phyloP scores from a whole-genome alignment of 2,888 invertebrate species.

The Elysia crispata region DNA sequence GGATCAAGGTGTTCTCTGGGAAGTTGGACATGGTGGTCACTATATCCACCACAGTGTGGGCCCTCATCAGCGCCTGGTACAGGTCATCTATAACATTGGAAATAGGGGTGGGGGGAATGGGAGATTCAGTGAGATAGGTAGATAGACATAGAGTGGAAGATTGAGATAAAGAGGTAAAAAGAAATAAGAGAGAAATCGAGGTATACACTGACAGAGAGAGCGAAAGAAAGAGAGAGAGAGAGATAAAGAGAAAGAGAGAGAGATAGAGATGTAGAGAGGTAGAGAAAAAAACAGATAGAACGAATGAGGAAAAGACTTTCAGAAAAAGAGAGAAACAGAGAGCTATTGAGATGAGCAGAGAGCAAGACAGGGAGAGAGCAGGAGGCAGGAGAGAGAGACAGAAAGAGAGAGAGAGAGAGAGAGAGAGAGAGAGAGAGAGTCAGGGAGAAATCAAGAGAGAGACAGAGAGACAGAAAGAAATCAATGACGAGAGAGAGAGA shows the following conservation, averaged over 20 bases:
- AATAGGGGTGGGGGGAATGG: neutral
- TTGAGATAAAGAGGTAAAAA: neutral
- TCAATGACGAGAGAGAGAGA: conserved; percentile 37
- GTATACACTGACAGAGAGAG: conserved; percentile 15
- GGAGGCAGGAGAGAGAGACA: conserved; percentile 10
- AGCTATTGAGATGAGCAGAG: conserved; percentile 39
- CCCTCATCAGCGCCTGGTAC: conserved; percentile 51
- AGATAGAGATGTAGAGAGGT: neutral
- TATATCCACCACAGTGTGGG: conserved; percentile 54
- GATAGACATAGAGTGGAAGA: conserved; percentile 43
- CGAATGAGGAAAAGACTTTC: no score
- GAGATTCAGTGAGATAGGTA: conserved; percentile 37
- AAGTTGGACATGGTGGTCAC: conserved; percentile 59
- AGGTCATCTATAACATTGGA: conserved; percentile 40
- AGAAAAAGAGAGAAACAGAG: conserved; percentile 12
- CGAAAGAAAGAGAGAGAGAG: no score
- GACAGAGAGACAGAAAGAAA: no score
- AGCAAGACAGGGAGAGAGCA: conserved; percentile 35
- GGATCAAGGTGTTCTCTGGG: conserved; percentile 60
- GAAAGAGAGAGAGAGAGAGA: neutral
- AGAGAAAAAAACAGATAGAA: no score
- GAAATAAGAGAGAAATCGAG: neutral
- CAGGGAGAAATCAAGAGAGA: conserved; percentile 10
- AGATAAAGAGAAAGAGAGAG: no score
- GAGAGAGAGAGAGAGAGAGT: conserved; percentile 25